Conservation (phyloP, 2,113 vertebrate genomes). For the Oryctolagus cuniculus region mOryCun1.1 NC_091441.1:20864501-20865000, state of each 20-base stretch:
- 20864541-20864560: background rate
- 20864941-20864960: rapidly evolving
- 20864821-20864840: background rate
- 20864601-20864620: background rate
- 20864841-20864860: background rate
- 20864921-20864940: background rate
- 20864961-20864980: background rate
- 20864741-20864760: background rate
- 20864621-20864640: background rate
- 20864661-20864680: slow-evolving; percentile 9
- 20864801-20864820: no score
- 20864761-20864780: no score
- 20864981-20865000: background rate
- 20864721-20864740: background rate
- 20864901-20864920: background rate
- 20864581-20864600: background rate
- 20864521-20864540: no score
- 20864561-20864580: background rate
- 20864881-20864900: background rate
- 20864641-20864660: background rate
- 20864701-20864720: slow-evolving; percentile 26
- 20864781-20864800: background rate
- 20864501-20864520: no score
- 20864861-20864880: background rate
- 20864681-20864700: background rate